These are phyloP conservation scores for Tenualosa thibaudeaui DNA, from an alignment of 2,797 vertebrate species.

Conservation along the genomic window DNA sequence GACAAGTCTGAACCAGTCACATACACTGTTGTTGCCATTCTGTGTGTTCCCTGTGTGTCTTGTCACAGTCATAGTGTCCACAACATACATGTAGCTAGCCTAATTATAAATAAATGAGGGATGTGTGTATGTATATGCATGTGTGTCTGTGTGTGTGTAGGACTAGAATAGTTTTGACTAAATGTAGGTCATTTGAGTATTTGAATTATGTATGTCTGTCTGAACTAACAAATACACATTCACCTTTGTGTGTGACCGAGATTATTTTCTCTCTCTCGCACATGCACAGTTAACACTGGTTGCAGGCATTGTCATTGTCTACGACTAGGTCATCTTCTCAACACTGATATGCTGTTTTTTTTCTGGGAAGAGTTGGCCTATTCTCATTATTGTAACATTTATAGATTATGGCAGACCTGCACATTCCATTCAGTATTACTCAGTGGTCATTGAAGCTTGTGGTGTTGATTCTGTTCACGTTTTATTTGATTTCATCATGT, in stretches of 20 bases:
- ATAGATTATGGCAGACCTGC: not conserved
- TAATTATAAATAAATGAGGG: not conserved
- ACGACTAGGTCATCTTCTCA: not conserved
- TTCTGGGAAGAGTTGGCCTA: no score
- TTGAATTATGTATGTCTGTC: not conserved
- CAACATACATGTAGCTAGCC: not conserved
- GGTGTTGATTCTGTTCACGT: not conserved
- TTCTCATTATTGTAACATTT: no score
- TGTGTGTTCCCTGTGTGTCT: not conserved
- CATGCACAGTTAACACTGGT: not conserved
- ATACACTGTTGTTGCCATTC: no score
- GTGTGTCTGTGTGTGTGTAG: not conserved
- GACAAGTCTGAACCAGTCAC: not conserved
- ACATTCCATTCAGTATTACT: not conserved
- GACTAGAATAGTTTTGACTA: not conserved
- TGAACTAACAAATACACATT: not conserved
- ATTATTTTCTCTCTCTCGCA: not conserved
- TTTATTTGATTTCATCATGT: not conserved
- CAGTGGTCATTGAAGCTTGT: not conserved
- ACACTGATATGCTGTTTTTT: no score
- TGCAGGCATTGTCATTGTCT: not conserved
- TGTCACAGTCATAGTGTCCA: not conserved
- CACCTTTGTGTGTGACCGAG: not conserved
- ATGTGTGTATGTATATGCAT: not conserved
- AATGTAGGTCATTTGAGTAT: slow-evolving; percentile 5